Conservation (phyloP, 2,888 invertebrate genomes). For the Scaptomyza parva region DNA sequence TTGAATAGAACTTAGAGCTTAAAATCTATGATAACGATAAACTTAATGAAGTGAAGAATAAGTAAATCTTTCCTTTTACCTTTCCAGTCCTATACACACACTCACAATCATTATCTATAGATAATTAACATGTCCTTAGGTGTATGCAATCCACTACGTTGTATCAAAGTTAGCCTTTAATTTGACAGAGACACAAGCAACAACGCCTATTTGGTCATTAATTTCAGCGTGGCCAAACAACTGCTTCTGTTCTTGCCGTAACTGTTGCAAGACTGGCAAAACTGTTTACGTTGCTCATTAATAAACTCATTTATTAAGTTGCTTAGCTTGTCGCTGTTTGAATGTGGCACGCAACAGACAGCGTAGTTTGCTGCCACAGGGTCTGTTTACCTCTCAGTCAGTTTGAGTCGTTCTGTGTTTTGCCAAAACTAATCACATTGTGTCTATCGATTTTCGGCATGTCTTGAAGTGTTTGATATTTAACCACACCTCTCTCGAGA, state of each 20-base stretch:
- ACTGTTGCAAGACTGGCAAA: slow-evolving; percentile 17
- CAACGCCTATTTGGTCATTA: slow-evolving; percentile 28
- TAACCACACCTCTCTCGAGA: slow-evolving; percentile 31
- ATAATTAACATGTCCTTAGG: slow-evolving; percentile 34
- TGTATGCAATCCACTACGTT: slow-evolving; percentile 1
- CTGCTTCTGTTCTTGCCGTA: not conserved
- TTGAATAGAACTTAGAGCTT: too few relatives aligned
- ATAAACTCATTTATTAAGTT: slow-evolving; percentile 63
- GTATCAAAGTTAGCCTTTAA: slow-evolving; percentile 5
- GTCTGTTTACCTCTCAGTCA: not conserved
- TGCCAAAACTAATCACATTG: slow-evolving; percentile 53
- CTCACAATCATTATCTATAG: not conserved
- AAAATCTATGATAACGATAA: too few relatives aligned
- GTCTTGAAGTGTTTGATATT: slow-evolving; percentile 9
- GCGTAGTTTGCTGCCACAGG: slow-evolving; percentile 1
- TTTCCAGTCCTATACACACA: not conserved
- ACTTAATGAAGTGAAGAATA: too few relatives aligned
- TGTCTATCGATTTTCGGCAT: slow-evolving; percentile 50
- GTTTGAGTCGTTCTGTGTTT: slow-evolving; percentile 7
- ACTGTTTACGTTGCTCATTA: slow-evolving; percentile 53
- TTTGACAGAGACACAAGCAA: slow-evolving; percentile 8
- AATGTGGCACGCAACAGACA: slow-evolving; percentile 46
- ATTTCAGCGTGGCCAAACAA: slow-evolving; percentile 9
- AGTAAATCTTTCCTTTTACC: too few relatives aligned
- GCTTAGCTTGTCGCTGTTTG: slow-evolving; percentile 32